phyloP scores from a whole-genome alignment of 2,113 vertebrate genomes.

The Ondatra zibethicus region DNA sequence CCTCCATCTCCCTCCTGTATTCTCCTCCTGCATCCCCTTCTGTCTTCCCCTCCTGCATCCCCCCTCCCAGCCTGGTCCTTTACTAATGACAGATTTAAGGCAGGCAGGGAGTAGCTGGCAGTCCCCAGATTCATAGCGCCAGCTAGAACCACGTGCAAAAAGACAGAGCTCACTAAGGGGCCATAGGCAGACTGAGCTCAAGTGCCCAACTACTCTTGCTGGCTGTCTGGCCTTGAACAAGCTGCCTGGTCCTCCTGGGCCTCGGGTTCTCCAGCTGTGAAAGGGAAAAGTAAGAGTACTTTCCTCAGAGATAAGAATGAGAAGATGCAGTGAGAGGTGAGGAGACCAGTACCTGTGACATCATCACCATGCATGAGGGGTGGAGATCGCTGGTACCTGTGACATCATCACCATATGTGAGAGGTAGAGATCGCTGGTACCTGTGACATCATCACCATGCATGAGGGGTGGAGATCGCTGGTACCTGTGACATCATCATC shows the following conservation, averaged over 20 bases:
- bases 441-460: not conserved
- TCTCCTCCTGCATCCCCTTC: not conserved
- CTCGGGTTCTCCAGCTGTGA: not conserved
- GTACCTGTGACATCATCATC: not conserved
- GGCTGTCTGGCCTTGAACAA: not conserved
- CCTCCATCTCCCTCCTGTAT: not conserved
- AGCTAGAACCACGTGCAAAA: not conserved
- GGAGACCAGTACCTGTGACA: not conserved
- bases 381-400: not conserved
- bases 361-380: too few species aligned
- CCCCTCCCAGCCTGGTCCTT: not conserved
- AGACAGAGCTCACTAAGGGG: not conserved
- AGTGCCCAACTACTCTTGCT: not conserved
- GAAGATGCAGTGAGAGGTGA: too few species aligned
- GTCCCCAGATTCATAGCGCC: not conserved
- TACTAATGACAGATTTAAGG: not conserved
- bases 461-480: too few species aligned
- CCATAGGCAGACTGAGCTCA: not conserved
- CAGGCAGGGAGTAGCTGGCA: not conserved
- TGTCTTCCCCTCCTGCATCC: not conserved
- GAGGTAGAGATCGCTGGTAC: too few species aligned
- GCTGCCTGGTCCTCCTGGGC: not conserved
- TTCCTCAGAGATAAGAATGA: not conserved
- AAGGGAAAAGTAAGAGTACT: not conserved
- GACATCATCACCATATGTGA: too few species aligned